Evolutionary conservation across 2,797 vertebrate species (phyloP).

Genomic region (Aphelocoma californica): DNA sequence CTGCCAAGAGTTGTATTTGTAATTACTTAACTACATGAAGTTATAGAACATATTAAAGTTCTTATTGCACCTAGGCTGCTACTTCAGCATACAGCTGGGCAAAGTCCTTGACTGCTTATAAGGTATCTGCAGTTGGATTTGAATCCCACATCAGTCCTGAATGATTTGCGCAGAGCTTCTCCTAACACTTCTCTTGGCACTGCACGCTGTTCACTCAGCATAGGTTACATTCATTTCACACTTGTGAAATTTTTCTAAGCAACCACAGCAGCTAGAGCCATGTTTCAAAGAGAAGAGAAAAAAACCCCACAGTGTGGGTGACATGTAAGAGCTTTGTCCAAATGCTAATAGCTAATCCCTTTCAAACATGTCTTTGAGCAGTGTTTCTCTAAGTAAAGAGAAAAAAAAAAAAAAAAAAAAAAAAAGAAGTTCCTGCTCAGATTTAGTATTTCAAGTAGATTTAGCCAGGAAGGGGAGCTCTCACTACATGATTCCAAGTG

Average conservation of each 20-base stretch:
- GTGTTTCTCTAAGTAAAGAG: neutral
- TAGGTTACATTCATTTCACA: conserved; percentile 14
- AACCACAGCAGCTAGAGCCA: neutral
- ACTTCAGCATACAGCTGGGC: neutral
- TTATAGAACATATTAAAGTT: neutral
- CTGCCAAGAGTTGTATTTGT: neutral
- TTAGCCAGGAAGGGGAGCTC: conserved; percentile 38
- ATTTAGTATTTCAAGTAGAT: neutral
- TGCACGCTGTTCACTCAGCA: neutral
- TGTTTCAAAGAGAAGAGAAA: neutral
- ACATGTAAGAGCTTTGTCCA: neutral
- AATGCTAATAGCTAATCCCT: neutral
- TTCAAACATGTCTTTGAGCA: neutral
- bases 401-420: neutral
- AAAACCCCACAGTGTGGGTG: neutral
- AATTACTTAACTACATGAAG: neutral
- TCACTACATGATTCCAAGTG: neutral
- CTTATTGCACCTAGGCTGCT: neutral
- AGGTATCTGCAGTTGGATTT: neutral
- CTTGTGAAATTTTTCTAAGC: neutral
- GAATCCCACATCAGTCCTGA: neutral
- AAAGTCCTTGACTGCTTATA: neutral
- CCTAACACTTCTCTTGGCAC: conserved; percentile 7
- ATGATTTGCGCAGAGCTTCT: conserved; percentile 11
- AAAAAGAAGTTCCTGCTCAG: neutral